These are phyloP conservation scores for Eristalinus aeneus DNA, from an alignment of 2,888 invertebrate genomes.

Conservation along the genomic window DNA sequence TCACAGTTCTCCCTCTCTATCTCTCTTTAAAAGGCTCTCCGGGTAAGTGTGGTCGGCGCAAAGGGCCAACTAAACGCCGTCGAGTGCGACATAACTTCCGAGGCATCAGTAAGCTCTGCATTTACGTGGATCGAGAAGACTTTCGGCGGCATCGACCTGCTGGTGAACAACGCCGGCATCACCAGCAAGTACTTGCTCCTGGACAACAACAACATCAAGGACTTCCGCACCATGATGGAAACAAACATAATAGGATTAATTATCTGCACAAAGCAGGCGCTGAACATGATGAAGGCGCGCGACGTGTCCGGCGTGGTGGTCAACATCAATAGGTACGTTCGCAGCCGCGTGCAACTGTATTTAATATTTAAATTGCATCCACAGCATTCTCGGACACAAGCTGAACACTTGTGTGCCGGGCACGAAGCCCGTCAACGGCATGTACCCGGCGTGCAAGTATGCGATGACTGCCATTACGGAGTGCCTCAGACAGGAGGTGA, in stretches of 20 bases:
- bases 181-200: conserved; percentile 72
- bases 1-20: neutral
- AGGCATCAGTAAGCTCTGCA: conserved; percentile 72
- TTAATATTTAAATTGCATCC: conserved; percentile 54
- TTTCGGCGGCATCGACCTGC: conserved; percentile 73
- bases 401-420: conserved; percentile 74
- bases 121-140: conserved; percentile 75
- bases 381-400: conserved; percentile 74
- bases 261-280: conserved; percentile 82
- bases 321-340: conserved; percentile 73
- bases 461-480: conserved; percentile 78
- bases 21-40: conserved; percentile 66
- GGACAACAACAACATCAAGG: conserved; percentile 76
- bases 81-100: conserved; percentile 75
- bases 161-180: conserved; percentile 74
- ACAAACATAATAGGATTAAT: conserved; percentile 82
- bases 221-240: conserved; percentile 79
- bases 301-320: conserved; percentile 80
- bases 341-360: conserved; percentile 6
- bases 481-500: conserved; percentile 77
- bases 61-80: conserved; percentile 74
- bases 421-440: conserved; percentile 74
- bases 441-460: conserved; percentile 75
- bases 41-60: conserved; percentile 72
- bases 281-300: conserved; percentile 81